Evolutionary conservation across 1,140 invertebrate species (phyloP).

Genomic region (Brachionus sp.): DNA sequence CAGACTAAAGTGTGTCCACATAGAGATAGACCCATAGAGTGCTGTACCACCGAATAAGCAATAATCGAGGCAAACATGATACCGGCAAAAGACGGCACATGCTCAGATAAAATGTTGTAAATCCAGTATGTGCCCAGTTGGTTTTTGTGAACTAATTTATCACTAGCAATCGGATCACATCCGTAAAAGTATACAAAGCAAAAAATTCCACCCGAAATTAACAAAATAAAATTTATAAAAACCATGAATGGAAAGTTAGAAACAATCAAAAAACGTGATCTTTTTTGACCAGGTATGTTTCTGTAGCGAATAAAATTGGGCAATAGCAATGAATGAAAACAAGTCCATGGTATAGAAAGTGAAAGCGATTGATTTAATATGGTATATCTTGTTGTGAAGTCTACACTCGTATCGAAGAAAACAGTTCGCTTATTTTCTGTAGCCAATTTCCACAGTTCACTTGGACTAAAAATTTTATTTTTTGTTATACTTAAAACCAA

Average conservation of each 20-base stretch:
- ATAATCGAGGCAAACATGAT: slow-evolving; percentile 14
- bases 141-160: not conserved
- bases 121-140: slow-evolving; percentile 26
- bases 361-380: slow-evolving; percentile 17
- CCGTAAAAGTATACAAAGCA: slow-evolving; percentile 21
- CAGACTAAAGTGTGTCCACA: not conserved
- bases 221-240: not conserved
- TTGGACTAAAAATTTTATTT: not conserved
- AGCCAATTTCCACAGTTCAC: not conserved
- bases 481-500: not conserved
- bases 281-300: not conserved
- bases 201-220: slow-evolving; percentile 26
- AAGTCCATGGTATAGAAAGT: slow-evolving; percentile 30
- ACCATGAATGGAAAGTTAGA: slow-evolving; percentile 34
- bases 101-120: not conserved
- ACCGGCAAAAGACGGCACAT: not conserved
- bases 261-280: not conserved
- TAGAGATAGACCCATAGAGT: slow-evolving; percentile 9
- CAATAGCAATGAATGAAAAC: slow-evolving; percentile 12
- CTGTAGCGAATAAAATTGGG: slow-evolving; percentile 37
- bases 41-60: slow-evolving; percentile 20
- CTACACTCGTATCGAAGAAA: slow-evolving; percentile 12
- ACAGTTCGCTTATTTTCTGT: not conserved
- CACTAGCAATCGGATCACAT: not conserved
- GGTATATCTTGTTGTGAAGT: slow-evolving; percentile 17